Conservation (phyloP, 2,797 vertebrate species). For the Pseudochirops corinnae region DNA sequence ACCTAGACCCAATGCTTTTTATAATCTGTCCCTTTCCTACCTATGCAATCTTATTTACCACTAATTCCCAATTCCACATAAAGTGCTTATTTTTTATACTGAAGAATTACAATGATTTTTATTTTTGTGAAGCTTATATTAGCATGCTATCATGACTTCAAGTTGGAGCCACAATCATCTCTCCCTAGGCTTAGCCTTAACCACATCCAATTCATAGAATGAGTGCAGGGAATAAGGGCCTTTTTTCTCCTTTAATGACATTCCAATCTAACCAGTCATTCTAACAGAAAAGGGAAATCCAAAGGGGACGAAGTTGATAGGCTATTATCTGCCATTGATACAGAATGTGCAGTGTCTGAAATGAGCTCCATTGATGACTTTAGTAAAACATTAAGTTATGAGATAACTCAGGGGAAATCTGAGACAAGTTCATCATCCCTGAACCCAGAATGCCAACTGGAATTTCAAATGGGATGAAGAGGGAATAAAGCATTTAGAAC, state of each 20-base stretch:
- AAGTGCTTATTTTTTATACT: conserved; percentile 9
- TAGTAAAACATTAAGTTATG: conserved; percentile 16
- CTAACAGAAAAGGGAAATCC: background rate
- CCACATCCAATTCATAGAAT: background rate
- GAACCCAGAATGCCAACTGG: conserved; percentile 20
- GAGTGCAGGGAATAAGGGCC: background rate
- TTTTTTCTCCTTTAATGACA: background rate
- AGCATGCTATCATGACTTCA: conserved; percentile 15
- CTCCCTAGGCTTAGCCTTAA: background rate
- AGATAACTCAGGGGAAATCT: conserved; percentile 34
- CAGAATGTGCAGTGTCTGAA: conserved; percentile 17
- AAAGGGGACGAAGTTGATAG: conserved; percentile 10
- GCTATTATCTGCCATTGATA: conserved; percentile 35
- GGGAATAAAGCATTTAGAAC: background rate
- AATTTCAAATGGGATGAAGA: conserved; percentile 44
- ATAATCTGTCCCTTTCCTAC: background rate
- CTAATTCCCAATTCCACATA: conserved; percentile 5
- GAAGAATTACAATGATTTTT: conserved; percentile 33
- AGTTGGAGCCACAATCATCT: background rate
- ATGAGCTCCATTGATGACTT: conserved; percentile 20
- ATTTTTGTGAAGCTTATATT: conserved; percentile 16
- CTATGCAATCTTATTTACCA: background rate
- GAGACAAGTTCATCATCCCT: conserved; percentile 9
- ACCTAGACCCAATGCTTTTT: background rate
- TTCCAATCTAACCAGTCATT: conserved; percentile 22